These are phyloP conservation scores for Aegotheles bennettii DNA, from an alignment of 2,113 vertebrate genomes.

Conservation along the genomic window DNA sequence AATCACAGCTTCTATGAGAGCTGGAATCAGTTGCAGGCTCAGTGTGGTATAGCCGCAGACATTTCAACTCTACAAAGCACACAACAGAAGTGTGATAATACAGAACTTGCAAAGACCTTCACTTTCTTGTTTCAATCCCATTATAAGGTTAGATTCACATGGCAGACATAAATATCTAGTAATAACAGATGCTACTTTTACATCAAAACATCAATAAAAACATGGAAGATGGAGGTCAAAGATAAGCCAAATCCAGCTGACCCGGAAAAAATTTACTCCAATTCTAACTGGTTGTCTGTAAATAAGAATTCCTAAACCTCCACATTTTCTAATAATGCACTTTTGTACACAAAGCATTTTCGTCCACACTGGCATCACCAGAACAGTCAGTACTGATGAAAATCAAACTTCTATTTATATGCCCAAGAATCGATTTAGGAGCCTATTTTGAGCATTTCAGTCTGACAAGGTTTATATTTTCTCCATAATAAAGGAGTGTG, in stretches of 20 bases:
- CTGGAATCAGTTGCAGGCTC: not conserved
- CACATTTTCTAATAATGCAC: slow-evolving; percentile 2
- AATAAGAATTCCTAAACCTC: not conserved
- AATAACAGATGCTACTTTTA: not conserved
- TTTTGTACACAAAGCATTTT: slow-evolving; percentile 5
- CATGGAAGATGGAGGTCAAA: not conserved
- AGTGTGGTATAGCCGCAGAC: not conserved
- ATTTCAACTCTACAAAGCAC: not conserved
- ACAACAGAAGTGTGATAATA: not conserved
- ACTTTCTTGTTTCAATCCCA: not conserved
- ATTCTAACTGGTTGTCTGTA: not conserved
- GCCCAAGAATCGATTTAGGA: not conserved
- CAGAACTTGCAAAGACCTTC: not conserved
- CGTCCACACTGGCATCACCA: not conserved
- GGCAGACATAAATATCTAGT: not conserved
- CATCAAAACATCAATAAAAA: not conserved
- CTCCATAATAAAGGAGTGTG: not conserved
- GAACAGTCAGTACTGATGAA: slow-evolving; percentile 7
- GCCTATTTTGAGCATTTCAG: slow-evolving; percentile 20
- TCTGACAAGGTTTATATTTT: slow-evolving; percentile 20
- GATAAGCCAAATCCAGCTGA: not conserved
- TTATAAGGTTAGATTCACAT: not conserved
- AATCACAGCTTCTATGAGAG: not conserved
- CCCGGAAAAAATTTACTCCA: not conserved
- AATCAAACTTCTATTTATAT: slow-evolving; percentile 41